These are phyloP conservation scores for Chromis chromis DNA, from an alignment of 2,797 vertebrate species.

Conservation along the genomic window DNA sequence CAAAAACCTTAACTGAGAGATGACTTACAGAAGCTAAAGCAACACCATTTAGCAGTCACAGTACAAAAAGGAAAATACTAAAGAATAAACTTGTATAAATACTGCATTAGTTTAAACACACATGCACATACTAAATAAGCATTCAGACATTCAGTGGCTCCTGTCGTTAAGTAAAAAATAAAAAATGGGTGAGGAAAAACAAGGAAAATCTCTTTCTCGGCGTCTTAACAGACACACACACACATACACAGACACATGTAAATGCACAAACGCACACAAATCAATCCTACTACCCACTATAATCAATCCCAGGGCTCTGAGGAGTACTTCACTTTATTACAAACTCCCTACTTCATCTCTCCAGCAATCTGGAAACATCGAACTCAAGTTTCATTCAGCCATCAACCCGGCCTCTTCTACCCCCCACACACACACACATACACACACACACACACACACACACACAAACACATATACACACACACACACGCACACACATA, in stretches of 20 bases:
- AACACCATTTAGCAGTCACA: not conserved
- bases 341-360: conserved; percentile 65
- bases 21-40: not conserved
- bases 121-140: conserved; percentile 18
- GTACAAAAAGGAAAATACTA: conserved; percentile 9
- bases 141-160: conserved; percentile 21
- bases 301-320: conserved; percentile 70
- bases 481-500: conserved; percentile 11
- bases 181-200: not conserved
- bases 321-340: conserved; percentile 70
- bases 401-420: conserved; percentile 42
- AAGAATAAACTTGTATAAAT: not conserved
- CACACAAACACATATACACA: not conserved
- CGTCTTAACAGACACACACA: conserved; percentile 11
- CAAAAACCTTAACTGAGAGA: no score
- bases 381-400: conserved; percentile 63
- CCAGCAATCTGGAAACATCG: conserved; percentile 67
- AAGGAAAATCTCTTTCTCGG: conserved; percentile 19
- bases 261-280: conserved; percentile 51
- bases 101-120: conserved; percentile 11
- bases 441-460: conserved; percentile 12
- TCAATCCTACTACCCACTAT: conserved; percentile 52
- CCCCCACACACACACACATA: conserved; percentile 10
- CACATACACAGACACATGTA: conserved; percentile 12
- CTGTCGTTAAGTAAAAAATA: conserved; percentile 24